Evolutionary conservation across 2,113 vertebrate species (phyloP).

Genomic region (Tretioscincus oriximinensis): DNA sequence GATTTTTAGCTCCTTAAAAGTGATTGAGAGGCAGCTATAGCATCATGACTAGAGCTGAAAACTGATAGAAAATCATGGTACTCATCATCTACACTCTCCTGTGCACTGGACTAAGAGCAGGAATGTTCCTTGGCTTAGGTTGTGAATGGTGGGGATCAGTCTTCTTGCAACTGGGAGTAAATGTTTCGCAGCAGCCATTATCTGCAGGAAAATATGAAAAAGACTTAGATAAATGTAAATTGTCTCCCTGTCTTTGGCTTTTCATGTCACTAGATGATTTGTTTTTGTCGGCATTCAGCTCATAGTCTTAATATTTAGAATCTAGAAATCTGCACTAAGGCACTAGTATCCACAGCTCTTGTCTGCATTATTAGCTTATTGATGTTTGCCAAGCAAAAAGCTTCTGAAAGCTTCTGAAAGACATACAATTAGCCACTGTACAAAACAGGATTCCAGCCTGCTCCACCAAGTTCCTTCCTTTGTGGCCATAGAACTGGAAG

Average conservation of each 20-base stretch:
- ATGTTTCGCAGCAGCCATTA: too few relatives aligned
- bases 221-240: not conserved
- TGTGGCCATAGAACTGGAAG: not conserved
- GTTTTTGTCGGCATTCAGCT: accelerated
- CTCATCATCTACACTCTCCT: too few relatives aligned
- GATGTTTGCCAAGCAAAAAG: not conserved
- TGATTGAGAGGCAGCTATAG: too few relatives aligned
- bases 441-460: not conserved
- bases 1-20: too few relatives aligned
- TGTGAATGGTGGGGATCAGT: too few relatives aligned
- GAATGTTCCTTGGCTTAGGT: too few relatives aligned
- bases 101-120: too few relatives aligned
- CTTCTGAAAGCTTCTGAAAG: too few relatives aligned
- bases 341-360: not conserved
- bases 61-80: too few relatives aligned
- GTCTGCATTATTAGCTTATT: accelerated
- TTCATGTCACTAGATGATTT: not conserved
- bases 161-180: too few relatives aligned
- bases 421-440: not conserved
- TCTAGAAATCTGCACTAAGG: accelerated
- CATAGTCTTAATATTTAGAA: not conserved
- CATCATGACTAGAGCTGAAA: too few relatives aligned
- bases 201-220: too few relatives aligned
- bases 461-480: not conserved
- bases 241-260: not conserved